Percentiles rank a stretch among this genome's conserved stretches.
Evolutionary conservation across 1,140 invertebrate species (phyloP).

Genomic region (Bombus huntii): DNA sequence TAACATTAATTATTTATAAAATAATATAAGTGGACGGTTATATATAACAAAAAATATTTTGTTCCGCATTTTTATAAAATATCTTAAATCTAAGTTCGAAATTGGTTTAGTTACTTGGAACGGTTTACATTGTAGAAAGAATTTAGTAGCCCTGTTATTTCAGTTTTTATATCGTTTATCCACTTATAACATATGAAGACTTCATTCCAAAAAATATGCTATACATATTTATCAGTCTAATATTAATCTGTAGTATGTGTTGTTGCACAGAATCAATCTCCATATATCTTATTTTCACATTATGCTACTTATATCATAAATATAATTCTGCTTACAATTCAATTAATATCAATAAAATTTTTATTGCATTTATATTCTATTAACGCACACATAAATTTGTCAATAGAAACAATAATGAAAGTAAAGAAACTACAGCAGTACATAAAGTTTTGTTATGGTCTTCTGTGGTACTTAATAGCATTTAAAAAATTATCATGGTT

Average conservation of each 20-base stretch:
- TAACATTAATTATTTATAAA: slow-evolving; percentile 51
- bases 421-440: slow-evolving; percentile 19
- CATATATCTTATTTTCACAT: slow-evolving; percentile 17
- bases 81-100: slow-evolving; percentile 53
- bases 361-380: slow-evolving; percentile 17
- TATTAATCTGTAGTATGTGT: slow-evolving; percentile 50
- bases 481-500: slow-evolving; percentile 8
- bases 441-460: slow-evolving; percentile 4
- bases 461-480: slow-evolving; percentile 11
- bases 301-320: slow-evolving; percentile 30
- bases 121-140: slow-evolving; percentile 52
- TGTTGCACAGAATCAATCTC: slow-evolving; percentile 27
- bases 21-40: slow-evolving; percentile 68
- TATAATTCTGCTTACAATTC: slow-evolving; percentile 47
- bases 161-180: slow-evolving; percentile 7
- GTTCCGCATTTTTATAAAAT: slow-evolving; percentile 60
- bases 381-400: slow-evolving; percentile 9
- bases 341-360: slow-evolving; percentile 17
- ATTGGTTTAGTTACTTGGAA: slow-evolving; percentile 52
- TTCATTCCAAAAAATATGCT: slow-evolving; percentile 55
- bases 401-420: slow-evolving; percentile 6
- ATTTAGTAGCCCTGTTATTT: slow-evolving; percentile 32
- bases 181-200: slow-evolving; percentile 30
- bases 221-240: slow-evolving; percentile 54
- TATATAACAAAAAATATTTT: slow-evolving; percentile 59